Evolutionary conservation across 2,888 invertebrate species (phyloP).

Genomic region (Petrolisthes manimaculis): DNA sequence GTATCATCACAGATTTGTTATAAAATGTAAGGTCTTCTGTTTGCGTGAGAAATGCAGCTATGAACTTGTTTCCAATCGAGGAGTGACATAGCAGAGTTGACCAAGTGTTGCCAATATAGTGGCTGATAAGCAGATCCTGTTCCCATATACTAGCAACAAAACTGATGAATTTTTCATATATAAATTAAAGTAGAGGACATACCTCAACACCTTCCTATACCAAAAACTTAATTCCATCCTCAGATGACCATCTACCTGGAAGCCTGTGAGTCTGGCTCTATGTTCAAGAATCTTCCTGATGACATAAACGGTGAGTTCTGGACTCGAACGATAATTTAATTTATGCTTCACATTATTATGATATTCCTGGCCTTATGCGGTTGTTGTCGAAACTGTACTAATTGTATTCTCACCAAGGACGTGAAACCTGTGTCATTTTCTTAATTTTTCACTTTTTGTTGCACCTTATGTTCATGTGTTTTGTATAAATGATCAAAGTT

Average conservation of each 20-base stretch:
- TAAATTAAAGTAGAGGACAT: too few relatives aligned
- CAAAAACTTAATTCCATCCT: not conserved
- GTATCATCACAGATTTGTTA: too few relatives aligned
- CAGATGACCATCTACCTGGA: constrained; percentile 48
- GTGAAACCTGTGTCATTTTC: not conserved
- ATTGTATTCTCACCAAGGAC: not conserved
- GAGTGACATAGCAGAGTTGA: too few relatives aligned
- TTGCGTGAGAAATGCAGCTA: too few relatives aligned
- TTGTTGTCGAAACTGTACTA: not conserved
- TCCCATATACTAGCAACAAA: too few relatives aligned
- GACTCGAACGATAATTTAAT: not conserved
- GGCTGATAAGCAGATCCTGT: too few relatives aligned
- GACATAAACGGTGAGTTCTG: constrained; percentile 37
- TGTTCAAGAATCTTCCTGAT: constrained; percentile 34
- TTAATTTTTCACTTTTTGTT: not conserved
- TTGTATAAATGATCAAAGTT: not conserved
- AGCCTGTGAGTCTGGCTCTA: constrained; percentile 53
- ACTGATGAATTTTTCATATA: too few relatives aligned
- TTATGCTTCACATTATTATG: too few relatives aligned
- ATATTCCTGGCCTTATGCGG: not conserved
- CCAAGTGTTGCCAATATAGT: too few relatives aligned
- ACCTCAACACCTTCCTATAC: too few relatives aligned
- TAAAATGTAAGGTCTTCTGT: too few relatives aligned
- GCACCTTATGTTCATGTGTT: not conserved
- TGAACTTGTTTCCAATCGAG: too few relatives aligned